Conservation (phyloP, 2,113 vertebrate species). For the Cyrtonyx montezumae region DNA sequence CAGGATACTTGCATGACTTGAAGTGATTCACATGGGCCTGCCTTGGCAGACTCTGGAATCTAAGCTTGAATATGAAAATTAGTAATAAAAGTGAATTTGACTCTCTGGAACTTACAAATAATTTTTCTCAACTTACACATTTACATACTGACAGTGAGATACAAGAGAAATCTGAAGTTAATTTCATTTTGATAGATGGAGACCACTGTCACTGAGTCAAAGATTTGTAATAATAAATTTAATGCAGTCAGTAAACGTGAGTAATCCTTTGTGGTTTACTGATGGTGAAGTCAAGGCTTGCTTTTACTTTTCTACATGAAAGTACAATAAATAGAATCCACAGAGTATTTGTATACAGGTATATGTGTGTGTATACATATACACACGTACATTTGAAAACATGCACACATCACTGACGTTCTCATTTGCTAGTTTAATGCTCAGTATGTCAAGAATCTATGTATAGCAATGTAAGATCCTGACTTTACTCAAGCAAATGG, state of each 20-base stretch:
- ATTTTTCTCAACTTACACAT: neutral
- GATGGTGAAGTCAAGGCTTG: neutral
- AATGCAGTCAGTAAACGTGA: neutral
- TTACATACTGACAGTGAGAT: neutral
- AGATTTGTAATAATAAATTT: neutral
- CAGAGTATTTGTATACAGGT: neutral
- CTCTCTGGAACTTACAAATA: neutral
- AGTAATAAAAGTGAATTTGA: neutral
- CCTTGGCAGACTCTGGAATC: neutral
- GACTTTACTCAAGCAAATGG: neutral
- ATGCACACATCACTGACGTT: neutral
- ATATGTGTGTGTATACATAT: neutral
- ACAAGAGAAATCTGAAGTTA: neutral
- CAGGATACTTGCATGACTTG: neutral
- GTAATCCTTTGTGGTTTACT: neutral
- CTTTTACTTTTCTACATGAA: neutral
- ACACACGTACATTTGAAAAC: fast-evolving
- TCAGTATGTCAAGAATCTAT: neutral
- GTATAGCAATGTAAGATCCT: neutral
- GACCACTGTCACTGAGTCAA: neutral
- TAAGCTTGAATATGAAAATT: neutral
- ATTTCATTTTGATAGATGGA: neutral
- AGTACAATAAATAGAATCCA: neutral
- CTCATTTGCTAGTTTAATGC: neutral
- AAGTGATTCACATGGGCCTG: neutral